Evolutionary conservation across 2,888 invertebrate genomes (phyloP), one percentile per base, ranked within the genome.

Genomic region (Lasioglossum oenotherae): DNA sequence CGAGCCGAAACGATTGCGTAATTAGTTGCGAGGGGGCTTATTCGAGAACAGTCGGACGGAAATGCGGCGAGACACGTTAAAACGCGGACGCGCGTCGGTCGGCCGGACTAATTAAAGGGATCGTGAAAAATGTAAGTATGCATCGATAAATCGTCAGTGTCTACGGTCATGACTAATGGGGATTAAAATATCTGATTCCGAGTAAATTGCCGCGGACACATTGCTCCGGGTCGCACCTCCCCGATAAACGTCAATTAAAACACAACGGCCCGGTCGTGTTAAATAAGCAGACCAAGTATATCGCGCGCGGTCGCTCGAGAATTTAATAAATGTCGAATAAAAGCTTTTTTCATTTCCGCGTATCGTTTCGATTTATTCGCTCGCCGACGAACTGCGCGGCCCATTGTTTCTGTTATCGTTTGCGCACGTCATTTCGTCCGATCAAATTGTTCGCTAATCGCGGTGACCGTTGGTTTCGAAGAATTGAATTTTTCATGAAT

Each of bases 161-260:
- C 19, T n/a, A 67, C 46, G 35, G 44, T 71, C 76, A 19, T 44
- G 72, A 49, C 76, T 79, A 86, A 81, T 80, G 60, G 81, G 67
- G 80, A 86, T 85, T 85, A 85, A 85, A 85, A 81, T 86, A 77
- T 81, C 81, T 78, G 81, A 84, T 80, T 85, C 60, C 81, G 78
- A 27, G 69, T 67, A 57, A 81, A 84, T 84, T 73, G 75, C 72
- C 72, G 44, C 31, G 41, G 71, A 44, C 76, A 10, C 41, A 76
- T 81, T n/a, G 64, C n/a, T n/a, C 49, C 19, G 44, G 16, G 23
- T 4, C 44, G 35, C n/a, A 35, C 53, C 23, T 76, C 79, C 73
- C 73, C 78, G 72, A 86, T 86, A 44, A 78, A 81, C 60, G 74
- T 75, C 80, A 74, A 83, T 85, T 74, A 69, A 78, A 78, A 71